phyloP scores from a whole-genome alignment of 64 coral and sea anemone species.

The Acropora tenuis region DNA sequence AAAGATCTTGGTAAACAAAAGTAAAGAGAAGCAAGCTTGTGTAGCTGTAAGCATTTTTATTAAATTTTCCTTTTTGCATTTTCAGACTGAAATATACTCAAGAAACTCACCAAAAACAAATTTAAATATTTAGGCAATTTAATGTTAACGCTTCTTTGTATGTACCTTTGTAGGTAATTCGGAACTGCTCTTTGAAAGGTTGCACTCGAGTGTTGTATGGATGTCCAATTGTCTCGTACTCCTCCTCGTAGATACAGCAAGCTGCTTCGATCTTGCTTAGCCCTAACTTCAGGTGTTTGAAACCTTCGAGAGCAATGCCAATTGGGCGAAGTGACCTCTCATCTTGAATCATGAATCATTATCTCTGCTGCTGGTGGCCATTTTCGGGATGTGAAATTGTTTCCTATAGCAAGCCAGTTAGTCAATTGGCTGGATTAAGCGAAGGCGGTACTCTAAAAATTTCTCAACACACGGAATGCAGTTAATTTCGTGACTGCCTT shows the following conservation, averaged over 20 bases:
- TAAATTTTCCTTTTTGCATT: neutral
- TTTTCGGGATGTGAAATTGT: constrained; percentile 9
- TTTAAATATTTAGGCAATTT: constrained; percentile 6
- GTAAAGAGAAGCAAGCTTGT: neutral
- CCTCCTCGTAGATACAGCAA: constrained; percentile 13
- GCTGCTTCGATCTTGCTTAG: constrained; percentile 13
- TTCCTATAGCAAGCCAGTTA: constrained; percentile 2
- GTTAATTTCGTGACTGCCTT: constrained; percentile 7
- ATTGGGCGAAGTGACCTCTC: constrained; percentile 9
- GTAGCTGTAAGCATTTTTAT: constrained; percentile 1
- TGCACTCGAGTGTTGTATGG: constrained; percentile 11
- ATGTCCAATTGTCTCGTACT: constrained; percentile 14
- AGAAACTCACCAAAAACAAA: constrained; percentile 7
- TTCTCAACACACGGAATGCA: constrained; percentile 5
- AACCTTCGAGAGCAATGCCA: constrained; percentile 10
- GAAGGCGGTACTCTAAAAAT: constrained; percentile 7
- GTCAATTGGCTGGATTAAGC: constrained; percentile 17
- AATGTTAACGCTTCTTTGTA: constrained; percentile 1
- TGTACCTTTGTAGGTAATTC: neutral
- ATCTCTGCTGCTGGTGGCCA: constrained; percentile 12
- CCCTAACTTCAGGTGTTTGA: constrained; percentile 6
- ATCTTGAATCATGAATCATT: neutral
- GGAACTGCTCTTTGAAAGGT: neutral
- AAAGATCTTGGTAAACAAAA: constrained; percentile 11
- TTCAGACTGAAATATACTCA: constrained; percentile 11